These are phyloP conservation scores for Megaustenia siamemsis DNA, from an alignment of 2,888 invertebrate genomes.

Conservation along the genomic window DNA sequence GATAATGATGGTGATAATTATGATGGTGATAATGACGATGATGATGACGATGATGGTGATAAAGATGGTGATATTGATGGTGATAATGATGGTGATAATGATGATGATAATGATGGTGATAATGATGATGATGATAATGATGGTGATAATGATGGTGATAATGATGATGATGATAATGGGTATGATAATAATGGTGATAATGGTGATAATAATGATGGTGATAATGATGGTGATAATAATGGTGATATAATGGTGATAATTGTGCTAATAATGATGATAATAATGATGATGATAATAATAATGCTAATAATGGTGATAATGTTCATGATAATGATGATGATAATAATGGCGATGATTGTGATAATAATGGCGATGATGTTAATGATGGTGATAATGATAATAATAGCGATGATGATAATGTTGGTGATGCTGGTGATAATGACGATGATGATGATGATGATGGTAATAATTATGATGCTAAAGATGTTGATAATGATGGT, in stretches of 20 bases:
- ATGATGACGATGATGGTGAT: not conserved
- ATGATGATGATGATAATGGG: not conserved
- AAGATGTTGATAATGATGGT: no score
- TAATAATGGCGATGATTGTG: no score
- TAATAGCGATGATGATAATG: no score
- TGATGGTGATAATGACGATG: not conserved
- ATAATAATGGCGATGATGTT: not conserved
- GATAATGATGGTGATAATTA: not conserved
- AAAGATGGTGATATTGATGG: not conserved
- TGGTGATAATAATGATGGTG: slow-evolving; percentile 40
- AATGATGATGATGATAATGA: not conserved
- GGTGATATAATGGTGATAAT: not conserved
- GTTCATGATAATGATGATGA: no score
- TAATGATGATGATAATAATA: slow-evolving; percentile 1
- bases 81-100: not conserved
- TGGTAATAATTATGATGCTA: not conserved
- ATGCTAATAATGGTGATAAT: not conserved
- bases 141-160: not conserved
- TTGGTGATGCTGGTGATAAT: no score
- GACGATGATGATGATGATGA: not conserved
- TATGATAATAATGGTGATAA: slow-evolving; percentile 24
- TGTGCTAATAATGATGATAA: no score
- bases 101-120: not conserved
- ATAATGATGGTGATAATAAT: slow-evolving; percentile 28
- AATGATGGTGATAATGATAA: not conserved